phyloP scores from a whole-genome alignment of 2,888 invertebrate species.

The Boloria selene region DNA sequence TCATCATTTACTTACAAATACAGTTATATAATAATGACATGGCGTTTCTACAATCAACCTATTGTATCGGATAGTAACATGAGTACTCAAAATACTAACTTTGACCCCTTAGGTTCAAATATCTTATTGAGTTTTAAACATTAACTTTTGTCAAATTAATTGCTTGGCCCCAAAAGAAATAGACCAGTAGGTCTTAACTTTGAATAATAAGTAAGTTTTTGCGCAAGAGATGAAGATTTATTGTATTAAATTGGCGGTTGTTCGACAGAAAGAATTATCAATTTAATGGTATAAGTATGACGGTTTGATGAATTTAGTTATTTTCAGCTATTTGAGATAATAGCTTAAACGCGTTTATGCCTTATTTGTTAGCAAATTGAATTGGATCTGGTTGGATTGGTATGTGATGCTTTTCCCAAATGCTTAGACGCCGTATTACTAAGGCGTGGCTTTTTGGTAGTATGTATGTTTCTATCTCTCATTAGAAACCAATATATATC shows the following conservation, averaged over 20 bases:
- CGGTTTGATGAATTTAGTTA: constrained; percentile 25
- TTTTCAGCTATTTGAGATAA: constrained; percentile 14
- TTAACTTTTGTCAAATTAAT: constrained; percentile 40
- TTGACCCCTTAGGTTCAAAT: background rate
- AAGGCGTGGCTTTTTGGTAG: too few relatives aligned
- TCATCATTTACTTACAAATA: constrained; percentile 13
- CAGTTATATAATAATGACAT: constrained; percentile 22
- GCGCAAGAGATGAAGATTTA: constrained; percentile 52
- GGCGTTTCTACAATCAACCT: constrained; percentile 15
- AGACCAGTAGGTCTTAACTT: constrained; percentile 56
- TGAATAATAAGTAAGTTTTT: constrained; percentile 36
- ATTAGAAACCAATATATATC: too few relatives aligned
- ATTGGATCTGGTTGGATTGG: background rate
- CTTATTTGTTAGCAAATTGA: constrained; percentile 6
- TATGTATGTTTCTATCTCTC: too few relatives aligned
- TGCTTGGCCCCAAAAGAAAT: constrained; percentile 49
- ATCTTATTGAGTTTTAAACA: background rate
- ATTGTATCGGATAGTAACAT: background rate
- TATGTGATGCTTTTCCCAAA: too few relatives aligned
- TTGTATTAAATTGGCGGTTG: constrained; percentile 45
- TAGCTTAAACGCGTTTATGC: background rate
- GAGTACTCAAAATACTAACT: background rate
- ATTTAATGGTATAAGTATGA: constrained; percentile 28
- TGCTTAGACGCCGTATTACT: too few relatives aligned
- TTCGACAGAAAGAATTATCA: constrained; percentile 31